Conservation (phyloP, 2,113 vertebrate genomes). For the Chaetodon auriga region DNA sequence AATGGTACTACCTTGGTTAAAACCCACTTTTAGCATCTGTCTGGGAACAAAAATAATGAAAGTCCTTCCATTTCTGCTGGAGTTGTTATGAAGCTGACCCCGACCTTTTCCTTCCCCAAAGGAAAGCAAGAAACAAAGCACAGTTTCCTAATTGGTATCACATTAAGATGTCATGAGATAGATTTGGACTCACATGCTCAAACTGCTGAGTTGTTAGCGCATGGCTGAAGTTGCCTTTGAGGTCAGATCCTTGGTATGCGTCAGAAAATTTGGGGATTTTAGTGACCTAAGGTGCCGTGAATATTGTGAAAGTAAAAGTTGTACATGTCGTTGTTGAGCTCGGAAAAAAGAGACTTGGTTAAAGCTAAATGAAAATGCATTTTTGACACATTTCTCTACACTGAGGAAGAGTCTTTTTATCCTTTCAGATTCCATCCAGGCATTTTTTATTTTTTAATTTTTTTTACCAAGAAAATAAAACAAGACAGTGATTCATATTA, state of each 20-base stretch:
- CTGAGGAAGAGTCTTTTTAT: background rate
- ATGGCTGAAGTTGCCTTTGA: background rate
- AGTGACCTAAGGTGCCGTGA: background rate
- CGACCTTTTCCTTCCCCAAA: constrained; percentile 35
- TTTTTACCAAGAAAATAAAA: background rate
- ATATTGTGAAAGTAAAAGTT: background rate
- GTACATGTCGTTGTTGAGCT: background rate
- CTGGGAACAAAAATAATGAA: constrained; percentile 7
- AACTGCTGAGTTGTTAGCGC: constrained; percentile 53
- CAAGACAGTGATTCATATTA: background rate
- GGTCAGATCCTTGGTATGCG: constrained; percentile 25
- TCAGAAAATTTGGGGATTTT: constrained; percentile 1
- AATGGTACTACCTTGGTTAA: background rate
- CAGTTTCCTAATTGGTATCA: constrained; percentile 45
- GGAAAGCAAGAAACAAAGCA: constrained; percentile 21
- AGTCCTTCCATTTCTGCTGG: constrained; percentile 11
- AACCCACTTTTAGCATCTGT: background rate
- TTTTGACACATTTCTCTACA: background rate
- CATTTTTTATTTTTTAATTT: no score
- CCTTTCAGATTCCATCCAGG: background rate
- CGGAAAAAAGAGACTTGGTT: background rate
- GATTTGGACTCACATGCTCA: constrained; percentile 52
- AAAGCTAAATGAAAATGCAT: background rate
- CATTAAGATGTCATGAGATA: constrained; percentile 53
- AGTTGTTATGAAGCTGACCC: constrained; percentile 32